These are phyloP conservation scores for Orthosia gracilis DNA, from an alignment of 2,888 invertebrate species.

Conservation along the genomic window DNA sequence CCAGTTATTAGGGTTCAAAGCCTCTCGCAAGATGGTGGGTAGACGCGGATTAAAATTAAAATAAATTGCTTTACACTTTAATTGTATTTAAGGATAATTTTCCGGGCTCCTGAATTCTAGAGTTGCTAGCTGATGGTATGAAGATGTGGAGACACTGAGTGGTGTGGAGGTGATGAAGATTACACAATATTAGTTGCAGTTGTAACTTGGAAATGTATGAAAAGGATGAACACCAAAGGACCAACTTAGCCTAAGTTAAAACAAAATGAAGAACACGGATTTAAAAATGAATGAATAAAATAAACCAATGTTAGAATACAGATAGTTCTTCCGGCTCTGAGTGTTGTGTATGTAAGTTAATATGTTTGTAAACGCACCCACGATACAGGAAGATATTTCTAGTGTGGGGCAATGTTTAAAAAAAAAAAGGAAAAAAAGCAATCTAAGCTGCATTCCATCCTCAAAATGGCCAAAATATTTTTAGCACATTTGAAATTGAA, in stretches of 20 bases:
- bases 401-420: too few relatives aligned
- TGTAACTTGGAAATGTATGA: background rate
- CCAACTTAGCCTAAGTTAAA: background rate
- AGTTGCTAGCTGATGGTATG: conserved; percentile 82
- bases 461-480: background rate
- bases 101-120: conserved; percentile 89
- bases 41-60: conserved; percentile 88
- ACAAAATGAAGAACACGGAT: background rate
- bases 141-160: conserved; percentile 75
- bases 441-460: background rate
- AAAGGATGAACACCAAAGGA: background rate
- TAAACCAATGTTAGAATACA: background rate
- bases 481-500: background rate
- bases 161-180: conserved; percentile 66
- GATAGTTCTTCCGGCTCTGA: too few relatives aligned
- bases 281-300: background rate
- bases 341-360: too few relatives aligned
- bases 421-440: too few relatives aligned
- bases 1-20: conserved; percentile 77
- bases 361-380: too few relatives aligned
- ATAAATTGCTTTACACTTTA: conserved; percentile 90
- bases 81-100: conserved; percentile 91
- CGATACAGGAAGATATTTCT: too few relatives aligned
- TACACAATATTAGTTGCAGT: background rate
- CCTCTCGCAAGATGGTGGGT: conserved; percentile 75